Percentiles rank a stretch among this genome's conserved stretches.
Conservation (phyloP, 2,113 vertebrate species). For the Synchiropus splendidus region DNA sequence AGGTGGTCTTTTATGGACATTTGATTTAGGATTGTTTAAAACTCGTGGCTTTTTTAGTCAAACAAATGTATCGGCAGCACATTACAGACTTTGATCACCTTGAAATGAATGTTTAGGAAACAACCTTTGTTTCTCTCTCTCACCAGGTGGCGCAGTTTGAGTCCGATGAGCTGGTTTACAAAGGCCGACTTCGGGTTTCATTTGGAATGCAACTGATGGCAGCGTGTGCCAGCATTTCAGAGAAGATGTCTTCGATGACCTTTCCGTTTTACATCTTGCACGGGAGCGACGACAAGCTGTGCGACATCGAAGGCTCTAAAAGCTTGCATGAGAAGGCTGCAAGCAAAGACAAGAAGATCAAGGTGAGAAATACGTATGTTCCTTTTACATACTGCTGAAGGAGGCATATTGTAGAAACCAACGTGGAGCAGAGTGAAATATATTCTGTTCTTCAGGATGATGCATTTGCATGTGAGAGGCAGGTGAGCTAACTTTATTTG, state of each 20-base stretch:
- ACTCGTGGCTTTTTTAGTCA: too few species aligned
- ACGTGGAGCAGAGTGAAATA: too few species aligned
- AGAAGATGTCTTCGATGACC: slow-evolving; percentile 73
- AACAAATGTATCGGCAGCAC: too few species aligned
- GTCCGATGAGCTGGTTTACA: slow-evolving; percentile 76
- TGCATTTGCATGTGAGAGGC: too few species aligned
- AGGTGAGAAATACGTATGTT: slow-evolving; percentile 60
- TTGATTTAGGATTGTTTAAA: too few species aligned
- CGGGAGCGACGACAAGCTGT: slow-evolving; percentile 82
- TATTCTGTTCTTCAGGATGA: too few species aligned
- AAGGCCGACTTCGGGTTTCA: slow-evolving; percentile 77
- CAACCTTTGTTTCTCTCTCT: not conserved
- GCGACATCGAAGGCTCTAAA: slow-evolving; percentile 81
- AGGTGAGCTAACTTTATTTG: too few species aligned
- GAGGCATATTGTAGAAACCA: too few species aligned
- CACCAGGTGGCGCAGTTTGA: slow-evolving; percentile 80
- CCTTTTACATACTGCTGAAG: too few species aligned
- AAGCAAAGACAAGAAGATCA: slow-evolving; percentile 85
- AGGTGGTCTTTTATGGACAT: too few species aligned
- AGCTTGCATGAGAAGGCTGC: slow-evolving; percentile 74
- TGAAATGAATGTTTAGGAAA: too few species aligned
- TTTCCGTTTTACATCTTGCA: slow-evolving; percentile 89
- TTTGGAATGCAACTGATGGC: slow-evolving; percentile 82
- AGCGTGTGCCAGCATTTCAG: slow-evolving; percentile 74
- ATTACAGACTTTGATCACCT: too few species aligned